phyloP scores from a whole-genome alignment of 2,888 invertebrate species.

The Phymatocera aterrima region DNA sequence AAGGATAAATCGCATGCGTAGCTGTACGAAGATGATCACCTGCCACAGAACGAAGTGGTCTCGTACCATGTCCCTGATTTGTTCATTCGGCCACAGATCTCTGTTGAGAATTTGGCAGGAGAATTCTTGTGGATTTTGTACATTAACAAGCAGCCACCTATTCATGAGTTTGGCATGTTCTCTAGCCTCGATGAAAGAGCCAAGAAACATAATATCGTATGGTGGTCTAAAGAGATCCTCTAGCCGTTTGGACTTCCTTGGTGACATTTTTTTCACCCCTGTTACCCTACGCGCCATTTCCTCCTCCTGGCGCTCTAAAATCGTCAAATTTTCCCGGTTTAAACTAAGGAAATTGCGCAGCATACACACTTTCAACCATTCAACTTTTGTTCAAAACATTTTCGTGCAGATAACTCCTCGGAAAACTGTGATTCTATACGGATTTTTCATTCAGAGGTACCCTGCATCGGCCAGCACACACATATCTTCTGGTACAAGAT shows the following conservation, averaged over 20 bases:
- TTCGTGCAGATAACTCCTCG: neutral
- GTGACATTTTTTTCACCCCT: constrained; percentile 62
- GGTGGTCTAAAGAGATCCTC: constrained; percentile 84
- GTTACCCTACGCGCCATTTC: constrained; percentile 69
- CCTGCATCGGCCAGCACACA: neutral
- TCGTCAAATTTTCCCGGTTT: neutral
- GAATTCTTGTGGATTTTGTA: constrained; percentile 83
- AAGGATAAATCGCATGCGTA: neutral
- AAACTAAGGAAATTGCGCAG: neutral
- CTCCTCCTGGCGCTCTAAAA: constrained; percentile 70
- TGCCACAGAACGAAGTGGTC: constrained; percentile 84
- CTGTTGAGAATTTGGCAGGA: constrained; percentile 83
- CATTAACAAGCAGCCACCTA: constrained; percentile 83
- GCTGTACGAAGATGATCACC: constrained; percentile 74
- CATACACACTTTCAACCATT: neutral
- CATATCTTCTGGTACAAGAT: neutral
- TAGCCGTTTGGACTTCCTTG: constrained; percentile 76
- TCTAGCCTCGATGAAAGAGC: constrained; percentile 79
- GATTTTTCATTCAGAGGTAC: neutral
- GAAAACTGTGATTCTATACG: neutral
- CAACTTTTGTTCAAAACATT: neutral
- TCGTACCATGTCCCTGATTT: constrained; percentile 79
- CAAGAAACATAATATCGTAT: constrained; percentile 80
- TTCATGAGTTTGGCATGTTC: constrained; percentile 77
- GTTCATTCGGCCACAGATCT: constrained; percentile 82